Percentiles rank a stretch among this genome's conserved stretches.
phyloP scores from a whole-genome alignment of 2,797 vertebrate species.

The Aldrovandia affinis region DNA sequence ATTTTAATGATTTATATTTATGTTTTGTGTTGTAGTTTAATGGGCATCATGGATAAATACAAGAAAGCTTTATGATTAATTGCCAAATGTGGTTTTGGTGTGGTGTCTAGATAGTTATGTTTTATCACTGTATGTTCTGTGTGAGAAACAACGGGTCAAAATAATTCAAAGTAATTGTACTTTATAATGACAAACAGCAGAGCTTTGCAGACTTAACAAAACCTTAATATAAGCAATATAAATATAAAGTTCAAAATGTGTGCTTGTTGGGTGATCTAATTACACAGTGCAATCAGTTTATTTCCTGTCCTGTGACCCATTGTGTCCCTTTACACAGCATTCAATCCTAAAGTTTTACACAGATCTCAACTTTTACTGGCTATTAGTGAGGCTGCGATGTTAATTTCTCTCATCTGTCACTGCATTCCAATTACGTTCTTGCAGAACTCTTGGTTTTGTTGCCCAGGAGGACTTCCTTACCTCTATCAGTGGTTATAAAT shows the following conservation, averaged over 20 bases:
- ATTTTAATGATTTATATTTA: not conserved
- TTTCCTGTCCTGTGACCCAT: not conserved
- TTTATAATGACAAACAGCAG: not conserved
- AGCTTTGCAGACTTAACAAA: not conserved
- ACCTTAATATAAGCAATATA: constrained; percentile 1
- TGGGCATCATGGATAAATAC: not conserved
- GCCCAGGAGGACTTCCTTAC: not conserved
- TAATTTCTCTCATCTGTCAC: not conserved
- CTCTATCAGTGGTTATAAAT: not conserved
- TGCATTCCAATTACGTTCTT: not conserved
- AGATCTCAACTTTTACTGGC: not conserved
- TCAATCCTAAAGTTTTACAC: not conserved
- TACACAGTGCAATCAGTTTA: not conserved
- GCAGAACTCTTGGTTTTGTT: not conserved
- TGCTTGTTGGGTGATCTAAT: not conserved
- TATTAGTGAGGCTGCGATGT: not conserved
- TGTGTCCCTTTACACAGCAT: not conserved
- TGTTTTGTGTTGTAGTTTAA: not conserved
- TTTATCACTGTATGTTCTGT: too few species aligned
- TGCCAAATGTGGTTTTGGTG: not conserved
- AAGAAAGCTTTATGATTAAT: too few species aligned
- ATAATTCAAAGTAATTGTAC: not conserved
- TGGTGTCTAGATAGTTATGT: not conserved
- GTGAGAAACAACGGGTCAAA: not conserved
- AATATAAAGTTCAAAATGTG: not conserved